Evolutionary conservation across 2,113 vertebrate species (phyloP).

Genomic region (Pedetes capensis): DNA sequence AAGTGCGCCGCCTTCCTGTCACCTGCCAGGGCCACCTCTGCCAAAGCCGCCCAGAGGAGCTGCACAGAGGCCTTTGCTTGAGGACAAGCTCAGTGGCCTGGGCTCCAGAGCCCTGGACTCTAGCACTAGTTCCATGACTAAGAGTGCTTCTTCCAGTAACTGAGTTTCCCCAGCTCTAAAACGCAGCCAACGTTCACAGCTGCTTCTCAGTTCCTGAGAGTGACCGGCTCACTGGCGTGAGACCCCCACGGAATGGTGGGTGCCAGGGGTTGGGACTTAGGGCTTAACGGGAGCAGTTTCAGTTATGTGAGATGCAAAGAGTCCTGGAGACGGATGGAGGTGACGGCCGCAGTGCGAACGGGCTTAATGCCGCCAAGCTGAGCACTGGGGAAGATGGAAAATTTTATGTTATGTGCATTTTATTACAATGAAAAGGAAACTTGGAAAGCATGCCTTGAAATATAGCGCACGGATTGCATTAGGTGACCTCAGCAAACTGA

Average conservation of each 20-base stretch:
- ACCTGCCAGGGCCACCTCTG: background rate
- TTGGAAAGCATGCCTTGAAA: slow-evolving; percentile 2
- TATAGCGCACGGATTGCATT: accelerated
- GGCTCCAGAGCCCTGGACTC: background rate
- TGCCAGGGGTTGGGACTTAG: background rate
- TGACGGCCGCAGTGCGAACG: accelerated
- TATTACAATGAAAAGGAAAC: background rate
- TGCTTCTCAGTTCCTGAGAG: background rate
- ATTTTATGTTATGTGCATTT: background rate
- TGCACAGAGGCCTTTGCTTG: background rate
- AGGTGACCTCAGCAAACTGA: background rate
- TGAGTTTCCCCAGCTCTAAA: background rate
- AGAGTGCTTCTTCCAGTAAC: background rate
- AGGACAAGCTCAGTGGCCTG: background rate
- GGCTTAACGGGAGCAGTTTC: background rate
- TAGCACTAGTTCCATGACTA: no score
- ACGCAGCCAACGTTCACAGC: no score
- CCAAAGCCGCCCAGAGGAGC: background rate
- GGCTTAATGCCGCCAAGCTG: accelerated
- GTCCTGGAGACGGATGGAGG: background rate
- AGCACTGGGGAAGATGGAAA: background rate
- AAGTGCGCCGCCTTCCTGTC: background rate
- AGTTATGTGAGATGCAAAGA: no score
- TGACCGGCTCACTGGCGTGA: background rate
- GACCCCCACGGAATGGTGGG: background rate